These are phyloP conservation scores for Pteronotus mesoamericanus DNA, from an alignment of 2,797 vertebrate genomes.

Conservation along the genomic window DNA sequence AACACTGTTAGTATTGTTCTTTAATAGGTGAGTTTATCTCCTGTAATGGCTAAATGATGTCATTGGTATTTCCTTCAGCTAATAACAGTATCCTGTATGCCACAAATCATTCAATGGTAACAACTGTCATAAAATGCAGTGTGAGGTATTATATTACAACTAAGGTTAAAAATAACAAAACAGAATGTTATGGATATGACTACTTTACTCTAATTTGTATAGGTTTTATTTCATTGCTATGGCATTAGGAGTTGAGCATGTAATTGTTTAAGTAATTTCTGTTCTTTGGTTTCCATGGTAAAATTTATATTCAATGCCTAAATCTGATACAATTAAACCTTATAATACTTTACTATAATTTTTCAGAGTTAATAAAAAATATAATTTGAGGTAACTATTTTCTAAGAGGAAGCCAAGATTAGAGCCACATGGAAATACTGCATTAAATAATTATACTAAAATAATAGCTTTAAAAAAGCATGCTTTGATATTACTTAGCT, in stretches of 20 bases:
- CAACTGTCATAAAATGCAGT: slow-evolving; percentile 61
- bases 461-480: neutral
- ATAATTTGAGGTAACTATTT: neutral
- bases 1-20: slow-evolving; percentile 68
- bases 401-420: neutral
- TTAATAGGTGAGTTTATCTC: slow-evolving; percentile 74
- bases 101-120: slow-evolving; percentile 60
- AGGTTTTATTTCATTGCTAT: slow-evolving; percentile 55
- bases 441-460: neutral
- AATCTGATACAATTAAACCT: neutral
- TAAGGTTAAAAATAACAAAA: slow-evolving; percentile 70
- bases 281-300: slow-evolving; percentile 53
- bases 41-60: slow-evolving; percentile 65
- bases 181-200: slow-evolving; percentile 69
- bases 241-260: slow-evolving; percentile 44
- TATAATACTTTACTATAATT: neutral
- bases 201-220: slow-evolving; percentile 62
- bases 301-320: slow-evolving; percentile 31
- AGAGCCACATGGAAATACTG: neutral
- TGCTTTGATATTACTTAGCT: neutral
- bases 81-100: slow-evolving; percentile 64
- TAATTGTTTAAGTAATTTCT: slow-evolving; percentile 57
- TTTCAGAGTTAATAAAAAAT: neutral
- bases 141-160: slow-evolving; percentile 68
- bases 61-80: slow-evolving; percentile 72